Evolutionary conservation across 37 sponge, comb jelly and placozoan species (phyloP).

Genomic region (Ephydatia muelleri): DNA sequence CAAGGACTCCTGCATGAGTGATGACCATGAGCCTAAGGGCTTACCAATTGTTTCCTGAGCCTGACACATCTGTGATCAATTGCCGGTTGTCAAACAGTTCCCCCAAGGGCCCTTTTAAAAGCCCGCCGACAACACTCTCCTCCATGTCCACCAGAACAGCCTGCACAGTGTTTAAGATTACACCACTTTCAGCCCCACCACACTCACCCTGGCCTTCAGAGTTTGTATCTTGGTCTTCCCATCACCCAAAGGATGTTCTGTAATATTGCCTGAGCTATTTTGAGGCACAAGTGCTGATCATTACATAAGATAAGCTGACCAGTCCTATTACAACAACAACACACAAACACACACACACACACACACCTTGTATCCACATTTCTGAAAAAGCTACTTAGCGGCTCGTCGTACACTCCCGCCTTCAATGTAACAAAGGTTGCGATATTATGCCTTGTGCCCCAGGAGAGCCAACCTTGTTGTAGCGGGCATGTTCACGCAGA

Average conservation of each 20-base stretch:
- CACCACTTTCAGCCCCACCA: not conserved
- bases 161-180: constrained; percentile 29
- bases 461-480: constrained; percentile 66
- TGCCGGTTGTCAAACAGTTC: constrained; percentile 94
- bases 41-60: constrained; percentile 98
- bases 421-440: not conserved
- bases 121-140: constrained; percentile 93
- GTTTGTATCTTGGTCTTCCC: constrained; percentile 76
- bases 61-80: constrained; percentile 94
- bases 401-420: constrained; percentile 86
- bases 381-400: constrained; percentile 92
- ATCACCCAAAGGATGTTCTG: constrained; percentile 74
- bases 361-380: constrained; percentile 83
- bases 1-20: not conserved
- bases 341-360: constrained; percentile 9
- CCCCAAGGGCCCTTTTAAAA: constrained; percentile 82
- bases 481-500: constrained; percentile 87
- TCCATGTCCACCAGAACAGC: constrained; percentile 99
- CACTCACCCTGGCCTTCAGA: constrained; percentile 86
- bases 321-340: no score
- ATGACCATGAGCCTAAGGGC: not conserved
- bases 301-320: not conserved
- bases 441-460: not conserved
- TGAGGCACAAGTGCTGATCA: not conserved
- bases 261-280: not conserved